Percentiles rank a stretch among this genome's conserved stretches.
phyloP scores from a whole-genome alignment of 2,888 invertebrate species.

The Leucophora obtusa region DNA sequence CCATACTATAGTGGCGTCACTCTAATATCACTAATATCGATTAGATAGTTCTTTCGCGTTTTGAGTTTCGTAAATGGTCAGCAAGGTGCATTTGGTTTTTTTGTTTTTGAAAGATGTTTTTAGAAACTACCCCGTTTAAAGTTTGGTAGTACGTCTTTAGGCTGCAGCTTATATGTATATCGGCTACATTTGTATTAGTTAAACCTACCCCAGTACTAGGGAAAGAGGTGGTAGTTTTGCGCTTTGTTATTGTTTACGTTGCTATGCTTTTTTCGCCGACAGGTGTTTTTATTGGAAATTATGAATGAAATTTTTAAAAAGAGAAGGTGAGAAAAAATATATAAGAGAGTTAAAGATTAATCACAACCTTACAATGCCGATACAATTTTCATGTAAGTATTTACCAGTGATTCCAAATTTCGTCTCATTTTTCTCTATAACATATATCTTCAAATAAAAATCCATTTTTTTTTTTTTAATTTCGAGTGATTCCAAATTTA shows the following conservation, averaged over 20 bases:
- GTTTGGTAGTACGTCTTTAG: not conserved
- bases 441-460: too few relatives aligned
- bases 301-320: not conserved
- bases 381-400: too few relatives aligned
- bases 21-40: constrained; percentile 47
- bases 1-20: constrained; percentile 39
- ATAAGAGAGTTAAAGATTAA: not conserved
- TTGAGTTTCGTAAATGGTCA: constrained; percentile 45
- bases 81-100: constrained; percentile 53
- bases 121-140: constrained; percentile 25
- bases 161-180: constrained; percentile 3
- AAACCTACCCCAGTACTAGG: constrained; percentile 12
- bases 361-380: too few relatives aligned
- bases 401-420: too few relatives aligned
- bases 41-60: constrained; percentile 21
- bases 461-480: too few relatives aligned
- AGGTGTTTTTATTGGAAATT: constrained; percentile 43
- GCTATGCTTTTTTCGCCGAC: constrained; percentile 41
- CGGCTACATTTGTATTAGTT: not conserved
- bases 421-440: too few relatives aligned
- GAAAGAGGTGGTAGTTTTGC: constrained; percentile 15
- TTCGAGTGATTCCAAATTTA: too few relatives aligned
- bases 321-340: not conserved
- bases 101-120: constrained; percentile 17
- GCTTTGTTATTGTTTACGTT: constrained; percentile 46